A percentile compares a stretch with the other conserved stretches of the same genome.
These are phyloP conservation scores for Anoplopoma fimbria DNA, from an alignment of 2,113 vertebrate genomes.

Conservation along the genomic window DNA sequence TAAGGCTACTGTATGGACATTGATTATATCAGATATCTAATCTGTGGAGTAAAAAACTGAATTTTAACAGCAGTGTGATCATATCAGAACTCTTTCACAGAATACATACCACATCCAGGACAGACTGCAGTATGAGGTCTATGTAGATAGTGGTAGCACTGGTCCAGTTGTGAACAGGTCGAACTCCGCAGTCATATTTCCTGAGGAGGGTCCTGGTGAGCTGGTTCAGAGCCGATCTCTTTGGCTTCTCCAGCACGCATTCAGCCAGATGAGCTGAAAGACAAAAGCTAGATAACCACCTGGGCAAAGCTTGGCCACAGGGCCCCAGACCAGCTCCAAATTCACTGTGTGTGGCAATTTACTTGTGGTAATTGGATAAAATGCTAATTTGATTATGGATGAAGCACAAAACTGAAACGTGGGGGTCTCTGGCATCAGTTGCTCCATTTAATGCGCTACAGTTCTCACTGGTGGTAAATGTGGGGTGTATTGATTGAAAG, in stretches of 20 bases:
- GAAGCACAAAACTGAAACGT: background rate
- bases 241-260: constrained; percentile 73
- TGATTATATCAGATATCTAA: background rate
- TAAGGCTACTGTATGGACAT: background rate
- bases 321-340: background rate
- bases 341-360: background rate
- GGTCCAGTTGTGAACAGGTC: constrained; percentile 88
- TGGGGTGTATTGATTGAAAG: background rate
- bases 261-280: constrained; percentile 68
- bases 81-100: background rate
- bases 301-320: background rate
- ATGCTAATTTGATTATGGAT: background rate
- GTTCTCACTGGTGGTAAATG: background rate
- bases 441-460: background rate
- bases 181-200: constrained; percentile 86
- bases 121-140: constrained; percentile 86
- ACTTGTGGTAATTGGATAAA: background rate
- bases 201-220: constrained; percentile 85
- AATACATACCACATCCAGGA: constrained; percentile 86
- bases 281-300: background rate
- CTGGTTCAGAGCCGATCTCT: constrained; percentile 83
- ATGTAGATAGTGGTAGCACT: constrained; percentile 84
- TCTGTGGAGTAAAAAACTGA: background rate
- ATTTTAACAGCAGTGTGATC: background rate
- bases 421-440: background rate